phyloP scores from a whole-genome alignment of 2,113 vertebrate species.

The Boulengeromyrus knoepffleri region DNA sequence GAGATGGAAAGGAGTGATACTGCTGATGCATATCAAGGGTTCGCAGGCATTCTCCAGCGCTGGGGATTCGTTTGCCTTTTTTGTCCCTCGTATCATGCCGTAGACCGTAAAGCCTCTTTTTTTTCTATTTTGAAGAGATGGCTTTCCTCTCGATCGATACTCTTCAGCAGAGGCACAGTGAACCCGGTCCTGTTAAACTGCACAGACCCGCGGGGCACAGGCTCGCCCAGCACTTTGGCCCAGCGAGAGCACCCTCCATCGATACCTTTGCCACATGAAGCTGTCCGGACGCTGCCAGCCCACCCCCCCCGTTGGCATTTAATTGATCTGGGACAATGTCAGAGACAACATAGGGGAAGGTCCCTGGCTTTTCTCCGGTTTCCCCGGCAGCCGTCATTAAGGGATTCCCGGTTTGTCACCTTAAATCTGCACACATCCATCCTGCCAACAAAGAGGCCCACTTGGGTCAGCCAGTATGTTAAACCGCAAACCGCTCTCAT shows the following conservation, averaged over 20 bases:
- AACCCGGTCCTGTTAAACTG: conserved; percentile 46
- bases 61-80: conserved; percentile 16
- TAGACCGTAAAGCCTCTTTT: conserved; percentile 24
- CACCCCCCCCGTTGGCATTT: background rate
- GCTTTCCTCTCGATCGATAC: conserved; percentile 55
- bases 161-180: conserved; percentile 50
- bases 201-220: conserved; percentile 22
- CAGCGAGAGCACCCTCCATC: conserved; percentile 39
- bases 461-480: background rate
- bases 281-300: conserved; percentile 28
- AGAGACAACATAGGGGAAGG: background rate
- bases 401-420: background rate
- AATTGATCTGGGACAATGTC: conserved; percentile 40
- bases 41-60: background rate
- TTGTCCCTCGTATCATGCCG: conserved; percentile 16
- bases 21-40: conserved; percentile 7
- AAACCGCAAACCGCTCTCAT: background rate
- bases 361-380: background rate
- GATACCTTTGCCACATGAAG: conserved; percentile 45
- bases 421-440: background rate
- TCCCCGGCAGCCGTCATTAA: conserved; percentile 9
- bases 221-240: conserved; percentile 19
- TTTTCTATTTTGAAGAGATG: conserved; percentile 28
- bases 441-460: background rate
- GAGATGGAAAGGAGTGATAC: conserved; percentile 24